A percentile compares a stretch with the other conserved stretches of the same genome.
These are phyloP conservation scores for Clostera curtula DNA, from an alignment of 2,888 invertebrate genomes.

Conservation along the genomic window DNA sequence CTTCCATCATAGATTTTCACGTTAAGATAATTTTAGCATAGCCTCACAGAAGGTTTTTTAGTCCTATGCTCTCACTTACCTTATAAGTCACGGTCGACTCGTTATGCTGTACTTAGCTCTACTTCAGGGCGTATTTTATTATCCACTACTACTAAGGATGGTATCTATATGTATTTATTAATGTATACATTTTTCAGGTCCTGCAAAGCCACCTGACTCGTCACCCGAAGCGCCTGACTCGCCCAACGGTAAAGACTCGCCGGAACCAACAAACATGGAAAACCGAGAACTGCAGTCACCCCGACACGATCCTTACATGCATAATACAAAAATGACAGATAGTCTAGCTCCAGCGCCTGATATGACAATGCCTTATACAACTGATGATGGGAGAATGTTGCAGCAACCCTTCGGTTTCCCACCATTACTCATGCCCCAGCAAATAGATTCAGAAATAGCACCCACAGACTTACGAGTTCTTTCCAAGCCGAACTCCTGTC, in stretches of 20 bases:
- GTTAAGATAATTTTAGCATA: no score
- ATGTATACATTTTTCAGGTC: slow-evolving; percentile 41
- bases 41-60: no score
- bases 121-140: no score
- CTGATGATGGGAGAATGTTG: slow-evolving; percentile 50
- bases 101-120: no score
- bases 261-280: slow-evolving; percentile 50
- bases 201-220: slow-evolving; percentile 59
- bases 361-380: slow-evolving; percentile 40
- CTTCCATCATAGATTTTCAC: no score
- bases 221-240: slow-evolving; percentile 62
- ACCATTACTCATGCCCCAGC: slow-evolving; percentile 47
- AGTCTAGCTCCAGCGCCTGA: slow-evolving; percentile 40
- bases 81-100: no score
- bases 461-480: slow-evolving; percentile 63
- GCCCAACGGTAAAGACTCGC: slow-evolving; percentile 55
- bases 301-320: slow-evolving; percentile 51
- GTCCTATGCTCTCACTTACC: no score
- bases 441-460: slow-evolving; percentile 45
- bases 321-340: slow-evolving; percentile 41
- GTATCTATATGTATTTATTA: no score
- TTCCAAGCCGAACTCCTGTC: slow-evolving; percentile 47
- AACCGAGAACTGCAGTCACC: slow-evolving; percentile 50
- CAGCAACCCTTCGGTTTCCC: slow-evolving; percentile 54
- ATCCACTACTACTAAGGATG: no score